These are phyloP conservation scores for Cisticola juncidis DNA, from an alignment of 2,113 vertebrate genomes.

Conservation along the genomic window DNA sequence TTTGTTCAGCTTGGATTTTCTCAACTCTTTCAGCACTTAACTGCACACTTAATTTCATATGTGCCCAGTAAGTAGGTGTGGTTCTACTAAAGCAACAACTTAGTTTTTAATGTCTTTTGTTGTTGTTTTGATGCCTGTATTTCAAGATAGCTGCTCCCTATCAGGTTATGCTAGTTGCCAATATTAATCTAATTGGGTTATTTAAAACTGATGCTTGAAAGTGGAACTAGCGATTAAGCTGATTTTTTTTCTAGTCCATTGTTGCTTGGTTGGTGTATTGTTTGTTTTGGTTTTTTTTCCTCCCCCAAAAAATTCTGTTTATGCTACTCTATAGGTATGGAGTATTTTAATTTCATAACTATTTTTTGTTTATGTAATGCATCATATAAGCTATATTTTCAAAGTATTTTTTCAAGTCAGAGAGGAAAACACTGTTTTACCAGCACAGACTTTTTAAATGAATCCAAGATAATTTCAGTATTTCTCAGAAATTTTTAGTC, in stretches of 20 bases:
- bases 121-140: neutral
- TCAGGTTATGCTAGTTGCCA: neutral
- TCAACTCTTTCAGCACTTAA: neutral
- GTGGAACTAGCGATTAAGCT: neutral
- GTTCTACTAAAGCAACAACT: neutral
- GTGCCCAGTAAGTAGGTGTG: neutral
- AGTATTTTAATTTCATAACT: neutral
- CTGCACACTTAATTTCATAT: neutral
- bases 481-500: neutral
- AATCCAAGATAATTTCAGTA: neutral
- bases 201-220: neutral
- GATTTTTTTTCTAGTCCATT: accelerated
- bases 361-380: neutral
- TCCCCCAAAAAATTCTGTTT: accelerated
- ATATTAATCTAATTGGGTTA: neutral
- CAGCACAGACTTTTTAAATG: neutral
- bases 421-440: neutral
- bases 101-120: neutral
- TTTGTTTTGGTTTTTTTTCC: neutral
- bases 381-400: neutral
- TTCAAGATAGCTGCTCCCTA: neutral
- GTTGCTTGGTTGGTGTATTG: neutral
- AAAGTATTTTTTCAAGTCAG: neutral
- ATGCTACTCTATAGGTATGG: neutral
- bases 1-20: neutral